phyloP scores from a whole-genome alignment of 2,888 invertebrate genomes.

The Eledone cirrhosa region DNA sequence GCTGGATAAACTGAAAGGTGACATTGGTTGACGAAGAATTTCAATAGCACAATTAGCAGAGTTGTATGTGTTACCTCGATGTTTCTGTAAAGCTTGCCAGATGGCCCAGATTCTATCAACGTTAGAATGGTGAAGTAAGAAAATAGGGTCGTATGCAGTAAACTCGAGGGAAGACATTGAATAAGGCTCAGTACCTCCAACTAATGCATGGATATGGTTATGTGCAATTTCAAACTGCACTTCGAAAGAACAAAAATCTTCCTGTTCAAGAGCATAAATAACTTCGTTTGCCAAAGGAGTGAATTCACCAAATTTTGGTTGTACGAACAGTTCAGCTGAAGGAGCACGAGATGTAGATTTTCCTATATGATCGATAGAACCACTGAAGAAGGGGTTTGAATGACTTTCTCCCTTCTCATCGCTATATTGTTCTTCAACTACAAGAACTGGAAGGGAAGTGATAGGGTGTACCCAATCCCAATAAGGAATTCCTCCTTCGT shows the following conservation, averaged over 20 bases:
- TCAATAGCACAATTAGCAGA: constrained; percentile 32
- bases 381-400: constrained; percentile 27
- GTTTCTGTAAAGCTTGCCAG: constrained; percentile 39
- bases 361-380: constrained; percentile 16
- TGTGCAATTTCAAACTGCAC: constrained; percentile 41
- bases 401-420: constrained; percentile 14
- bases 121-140: constrained; percentile 40
- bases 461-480: constrained; percentile 29
- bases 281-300: constrained; percentile 30
- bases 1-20: constrained; percentile 33
- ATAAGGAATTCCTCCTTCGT: constrained; percentile 28
- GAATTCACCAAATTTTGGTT: constrained; percentile 27
- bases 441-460: constrained; percentile 10
- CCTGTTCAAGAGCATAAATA: constrained; percentile 37
- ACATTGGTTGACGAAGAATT: constrained; percentile 27
- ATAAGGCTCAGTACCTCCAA: constrained; percentile 37
- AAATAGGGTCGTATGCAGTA: constrained; percentile 41
- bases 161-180: constrained; percentile 40
- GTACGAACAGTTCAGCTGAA: constrained; percentile 10
- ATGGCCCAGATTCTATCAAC: constrained; percentile 41
- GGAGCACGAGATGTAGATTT: constrained; percentile 12
- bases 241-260: constrained; percentile 41
- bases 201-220: constrained; percentile 38
- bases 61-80: constrained; percentile 32
- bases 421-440: constrained; percentile 18